phyloP scores from a whole-genome alignment of 2,888 invertebrate species.

The Ornithoptera alexandrae region DNA sequence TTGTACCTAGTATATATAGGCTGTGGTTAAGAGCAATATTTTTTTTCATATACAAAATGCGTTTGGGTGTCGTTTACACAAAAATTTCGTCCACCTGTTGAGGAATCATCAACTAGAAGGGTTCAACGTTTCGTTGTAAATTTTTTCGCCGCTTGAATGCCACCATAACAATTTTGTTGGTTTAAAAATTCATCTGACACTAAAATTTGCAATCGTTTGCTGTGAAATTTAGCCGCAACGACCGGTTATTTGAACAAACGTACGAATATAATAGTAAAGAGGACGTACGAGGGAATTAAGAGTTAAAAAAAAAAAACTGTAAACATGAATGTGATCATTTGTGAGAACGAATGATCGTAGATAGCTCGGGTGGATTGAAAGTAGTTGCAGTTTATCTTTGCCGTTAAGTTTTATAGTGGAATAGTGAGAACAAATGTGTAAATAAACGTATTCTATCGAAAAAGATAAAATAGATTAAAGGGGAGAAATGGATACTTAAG shows the following conservation, averaged over 20 bases:
- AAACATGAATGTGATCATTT: background rate
- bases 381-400: no score
- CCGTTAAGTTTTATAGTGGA: no score
- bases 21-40: no score
- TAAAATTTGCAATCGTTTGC: constrained; percentile 1
- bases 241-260: background rate
- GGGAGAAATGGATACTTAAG: no score
- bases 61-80: background rate
- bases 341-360: background rate
- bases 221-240: constrained; percentile 1
- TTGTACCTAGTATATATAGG: no score
- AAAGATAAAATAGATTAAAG: no score
- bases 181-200: constrained; percentile 18
- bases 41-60: background rate
- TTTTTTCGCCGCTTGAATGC: constrained; percentile 4
- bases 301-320: background rate
- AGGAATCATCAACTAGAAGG: constrained; percentile 3
- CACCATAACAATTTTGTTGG: constrained; percentile 7
- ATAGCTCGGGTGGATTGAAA: background rate
- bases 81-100: constrained; percentile 10
- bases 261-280: background rate
- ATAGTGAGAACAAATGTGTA: no score
- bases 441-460: no score
- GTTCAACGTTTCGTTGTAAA: constrained; percentile 1
- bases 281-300: background rate